These are phyloP conservation scores for Leucophenga varia DNA, from an alignment of 1,140 invertebrate genomes.

Conservation along the genomic window DNA sequence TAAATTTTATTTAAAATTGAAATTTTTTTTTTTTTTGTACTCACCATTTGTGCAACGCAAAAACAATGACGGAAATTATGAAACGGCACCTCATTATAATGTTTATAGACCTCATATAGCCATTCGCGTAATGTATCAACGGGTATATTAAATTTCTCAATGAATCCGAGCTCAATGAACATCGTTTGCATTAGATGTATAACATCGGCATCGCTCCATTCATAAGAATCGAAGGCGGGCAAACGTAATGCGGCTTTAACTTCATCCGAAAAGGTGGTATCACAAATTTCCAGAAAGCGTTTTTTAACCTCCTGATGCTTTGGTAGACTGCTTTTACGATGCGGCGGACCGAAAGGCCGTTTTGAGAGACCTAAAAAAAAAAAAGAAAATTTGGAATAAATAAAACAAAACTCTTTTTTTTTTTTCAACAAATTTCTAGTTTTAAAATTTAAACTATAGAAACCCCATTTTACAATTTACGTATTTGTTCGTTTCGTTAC, in stretches of 20 bases:
- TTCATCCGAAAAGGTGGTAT: constrained; percentile 54
- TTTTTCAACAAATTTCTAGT: too few species aligned
- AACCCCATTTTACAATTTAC: too few species aligned
- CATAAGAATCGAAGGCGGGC: constrained; percentile 79
- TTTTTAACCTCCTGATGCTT: constrained; percentile 56
- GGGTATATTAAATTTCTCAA: constrained; percentile 76
- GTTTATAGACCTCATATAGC: constrained; percentile 80
- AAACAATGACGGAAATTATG: constrained; percentile 90
- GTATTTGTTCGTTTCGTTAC: too few species aligned
- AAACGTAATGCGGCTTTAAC: constrained; percentile 62
- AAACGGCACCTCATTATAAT: constrained; percentile 88
- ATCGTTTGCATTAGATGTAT: constrained; percentile 80
- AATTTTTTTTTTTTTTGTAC: too few species aligned
- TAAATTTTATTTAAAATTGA: constrained; percentile 16
- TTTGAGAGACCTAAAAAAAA: constrained; percentile 47
- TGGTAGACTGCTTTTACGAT: constrained; percentile 57
- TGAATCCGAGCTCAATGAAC: constrained; percentile 78
- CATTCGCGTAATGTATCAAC: constrained; percentile 71
- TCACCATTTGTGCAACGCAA: constrained; percentile 89
- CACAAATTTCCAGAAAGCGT: constrained; percentile 56
- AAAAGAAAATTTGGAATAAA: too few species aligned
- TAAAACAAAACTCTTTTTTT: too few species aligned
- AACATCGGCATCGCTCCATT: constrained; percentile 82
- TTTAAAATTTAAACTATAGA: too few species aligned
- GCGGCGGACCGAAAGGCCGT: constrained; percentile 49